Conservation (phyloP, 92 coral and sea anemone species). For the Porites lobata region DNA sequence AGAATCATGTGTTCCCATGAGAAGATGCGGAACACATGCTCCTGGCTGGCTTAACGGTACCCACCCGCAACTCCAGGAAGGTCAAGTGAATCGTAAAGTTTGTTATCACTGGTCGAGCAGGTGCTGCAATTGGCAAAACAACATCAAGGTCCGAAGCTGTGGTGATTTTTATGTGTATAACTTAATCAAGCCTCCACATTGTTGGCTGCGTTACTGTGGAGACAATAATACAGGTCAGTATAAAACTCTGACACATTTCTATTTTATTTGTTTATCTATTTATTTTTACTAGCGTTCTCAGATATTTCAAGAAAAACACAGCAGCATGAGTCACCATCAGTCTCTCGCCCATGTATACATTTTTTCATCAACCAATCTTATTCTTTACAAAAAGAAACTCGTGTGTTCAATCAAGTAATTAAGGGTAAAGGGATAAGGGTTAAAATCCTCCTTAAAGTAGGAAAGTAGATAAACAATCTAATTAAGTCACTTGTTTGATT, state of each 20-base stretch:
- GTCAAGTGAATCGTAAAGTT: slow-evolving; percentile 12
- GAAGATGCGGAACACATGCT: background rate
- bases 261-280: too few relatives aligned
- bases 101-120: slow-evolving; percentile 12
- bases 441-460: too few relatives aligned
- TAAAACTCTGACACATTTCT: background rate
- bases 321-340: too few relatives aligned
- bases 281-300: too few relatives aligned
- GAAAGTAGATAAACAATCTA: too few relatives aligned
- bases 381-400: too few relatives aligned
- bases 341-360: too few relatives aligned
- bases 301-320: too few relatives aligned
- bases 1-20: background rate
- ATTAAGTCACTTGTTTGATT: too few relatives aligned
- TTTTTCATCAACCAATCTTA: too few relatives aligned
- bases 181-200: background rate
- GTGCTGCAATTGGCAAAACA: background rate
- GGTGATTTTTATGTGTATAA: background rate
- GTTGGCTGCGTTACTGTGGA: background rate
- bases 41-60: background rate
- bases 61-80: slow-evolving; percentile 8
- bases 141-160: background rate
- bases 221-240: background rate
- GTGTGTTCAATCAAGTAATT: too few relatives aligned
- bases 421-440: too few relatives aligned